Evolutionary conservation across 2,888 invertebrate species (phyloP), one percentile per base, ranked within the genome.

Genomic region (Erpobdella octoculata): DNA sequence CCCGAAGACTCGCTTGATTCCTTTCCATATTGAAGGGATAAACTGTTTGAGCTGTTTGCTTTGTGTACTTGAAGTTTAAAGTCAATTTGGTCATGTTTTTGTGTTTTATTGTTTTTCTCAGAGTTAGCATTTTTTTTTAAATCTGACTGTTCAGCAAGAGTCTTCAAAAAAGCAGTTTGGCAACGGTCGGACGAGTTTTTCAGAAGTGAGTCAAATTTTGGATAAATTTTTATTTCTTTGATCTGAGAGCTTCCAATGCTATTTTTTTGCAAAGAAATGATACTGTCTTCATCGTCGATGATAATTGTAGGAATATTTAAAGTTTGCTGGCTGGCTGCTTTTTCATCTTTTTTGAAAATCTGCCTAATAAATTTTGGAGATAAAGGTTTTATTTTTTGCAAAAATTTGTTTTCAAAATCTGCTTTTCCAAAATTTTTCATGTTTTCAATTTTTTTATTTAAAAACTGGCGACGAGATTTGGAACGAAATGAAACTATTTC

Each of bases 361-460:
- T 53, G 53, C 15, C 28, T 53, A 8, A 53, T 25, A n/a, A 21
- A 53, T 53, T 53, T 53, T 53, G 53, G 53, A 53, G 53, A 53
- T 25, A 53, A 28, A 8, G 53, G 53, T 15, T n/a, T 65, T 8
- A 65, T 21, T 35, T 21, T 37, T 65, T 18, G 15, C 21, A 35
- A 4, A 33, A 25, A 25, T 65, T 65, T 65, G 37, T 65, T 37
- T 6, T 65, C 36, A n/a, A 18, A n/a, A 9, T 25, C 28, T n/a
- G 21, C 28, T 15, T 18, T 67, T n/a, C 33, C 41, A 12, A 46
- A 12, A 18, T 67, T 53, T 53, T 9, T 67, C 9, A 65, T 35
- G 8, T 21, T 36, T 36, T 41, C 67, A 41, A 67, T 41, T 37
- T 67, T 67, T 21, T 37, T 41, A 28, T 67, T 46, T 8, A 67